Evolutionary conservation across 2,888 invertebrate species (phyloP).

Genomic region (Incurvaria masculella): DNA sequence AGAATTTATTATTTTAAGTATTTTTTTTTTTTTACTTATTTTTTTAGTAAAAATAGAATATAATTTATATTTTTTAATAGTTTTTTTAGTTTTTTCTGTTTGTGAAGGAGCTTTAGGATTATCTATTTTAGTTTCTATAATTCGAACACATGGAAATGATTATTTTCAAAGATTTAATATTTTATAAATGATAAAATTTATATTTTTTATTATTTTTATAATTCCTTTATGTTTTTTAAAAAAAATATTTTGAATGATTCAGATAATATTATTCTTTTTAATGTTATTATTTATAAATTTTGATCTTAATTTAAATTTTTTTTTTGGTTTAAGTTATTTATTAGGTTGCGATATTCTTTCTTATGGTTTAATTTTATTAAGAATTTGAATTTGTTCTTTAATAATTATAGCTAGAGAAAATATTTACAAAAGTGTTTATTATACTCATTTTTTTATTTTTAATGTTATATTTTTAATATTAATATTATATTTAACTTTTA

Average conservation of each 20-base stretch:
- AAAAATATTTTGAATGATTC: slow-evolving; percentile 53
- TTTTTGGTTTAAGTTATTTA: no score
- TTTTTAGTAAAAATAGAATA: slow-evolving; percentile 40
- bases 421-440: slow-evolving; percentile 38
- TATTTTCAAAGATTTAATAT: slow-evolving; percentile 58
- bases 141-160: slow-evolving; percentile 63
- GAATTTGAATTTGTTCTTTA: no score
- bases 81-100: slow-evolving; percentile 61
- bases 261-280: slow-evolving; percentile 47
- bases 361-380: no score
- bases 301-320: slow-evolving; percentile 29
- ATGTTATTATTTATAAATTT: slow-evolving; percentile 47
- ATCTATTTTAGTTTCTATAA: slow-evolving; percentile 59
- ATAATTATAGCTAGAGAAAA: no score
- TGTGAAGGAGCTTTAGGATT: slow-evolving; percentile 64
- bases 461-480: slow-evolving; percentile 51
- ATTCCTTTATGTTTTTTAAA: slow-evolving; percentile 48
- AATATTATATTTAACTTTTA: no score
- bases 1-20: slow-evolving; percentile 57
- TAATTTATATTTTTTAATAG: slow-evolving; percentile 55
- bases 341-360: no score
- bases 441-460: slow-evolving; percentile 48
- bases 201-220: slow-evolving; percentile 45
- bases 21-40: slow-evolving; percentile 50
- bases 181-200: slow-evolving; percentile 58